These are phyloP conservation scores for Aphrophora alni DNA, from an alignment of 2,888 invertebrate species.

Conservation along the genomic window DNA sequence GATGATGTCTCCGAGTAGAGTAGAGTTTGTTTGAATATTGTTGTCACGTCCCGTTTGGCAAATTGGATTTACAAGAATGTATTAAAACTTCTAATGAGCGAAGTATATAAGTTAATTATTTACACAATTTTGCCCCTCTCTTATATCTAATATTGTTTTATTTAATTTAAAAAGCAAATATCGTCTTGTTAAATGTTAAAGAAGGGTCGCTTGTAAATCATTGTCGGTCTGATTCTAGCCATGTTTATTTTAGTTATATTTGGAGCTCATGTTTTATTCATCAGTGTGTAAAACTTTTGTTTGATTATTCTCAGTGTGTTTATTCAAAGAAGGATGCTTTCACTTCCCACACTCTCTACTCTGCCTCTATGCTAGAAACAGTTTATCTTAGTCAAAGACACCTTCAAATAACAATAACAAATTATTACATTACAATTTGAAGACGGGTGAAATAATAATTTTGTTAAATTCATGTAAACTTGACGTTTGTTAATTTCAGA, in stretches of 20 bases:
- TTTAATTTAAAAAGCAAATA: no score
- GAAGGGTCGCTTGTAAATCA: no score
- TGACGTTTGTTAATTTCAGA: not conserved
- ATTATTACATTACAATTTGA: not conserved
- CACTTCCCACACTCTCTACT: not conserved
- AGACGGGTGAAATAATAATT: not conserved
- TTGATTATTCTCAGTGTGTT: not conserved
- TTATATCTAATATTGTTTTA: no score
- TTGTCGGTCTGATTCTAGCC: not conserved
- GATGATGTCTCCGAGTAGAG: no score
- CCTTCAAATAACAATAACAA: not conserved
- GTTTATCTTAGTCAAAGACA: not conserved
- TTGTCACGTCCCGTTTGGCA: no score
- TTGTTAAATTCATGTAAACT: not conserved
- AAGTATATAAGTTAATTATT: no score
- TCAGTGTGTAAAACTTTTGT: not conserved
- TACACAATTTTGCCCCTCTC: no score
- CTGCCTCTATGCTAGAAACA: not conserved
- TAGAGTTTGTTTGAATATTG: no score
- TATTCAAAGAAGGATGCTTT: not conserved
- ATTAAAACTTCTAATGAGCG: no score
- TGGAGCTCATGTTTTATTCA: not conserved
- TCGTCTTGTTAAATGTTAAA: not conserved
- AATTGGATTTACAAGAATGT: no score
- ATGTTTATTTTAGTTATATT: not conserved